A percentile compares a stretch with the other conserved stretches of the same genome.
Evolutionary conservation across 2,797 vertebrate genomes (phyloP).

Genomic region (Petrocephalus sullivani): DNA sequence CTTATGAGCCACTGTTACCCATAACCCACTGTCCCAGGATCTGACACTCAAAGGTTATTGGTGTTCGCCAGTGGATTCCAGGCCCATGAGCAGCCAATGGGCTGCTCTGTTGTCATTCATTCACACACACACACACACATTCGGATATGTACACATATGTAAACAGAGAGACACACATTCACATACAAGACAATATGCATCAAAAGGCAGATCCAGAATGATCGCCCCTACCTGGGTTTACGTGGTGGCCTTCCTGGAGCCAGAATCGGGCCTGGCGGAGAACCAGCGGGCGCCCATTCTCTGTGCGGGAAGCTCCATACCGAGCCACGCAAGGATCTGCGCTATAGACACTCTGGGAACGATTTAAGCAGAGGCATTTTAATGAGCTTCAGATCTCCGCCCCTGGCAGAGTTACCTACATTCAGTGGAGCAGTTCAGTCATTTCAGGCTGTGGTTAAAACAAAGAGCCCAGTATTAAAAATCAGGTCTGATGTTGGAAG

Average conservation of each 20-base stretch:
- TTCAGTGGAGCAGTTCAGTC: neutral
- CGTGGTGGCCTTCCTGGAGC: neutral
- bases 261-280: neutral
- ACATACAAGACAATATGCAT: neutral
- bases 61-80: neutral
- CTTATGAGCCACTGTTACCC: neutral
- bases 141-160: neutral
- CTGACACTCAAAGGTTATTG: neutral
- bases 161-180: neutral
- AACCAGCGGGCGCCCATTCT: neutral
- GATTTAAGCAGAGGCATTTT: neutral
- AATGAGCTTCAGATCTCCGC: neutral
- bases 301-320: neutral
- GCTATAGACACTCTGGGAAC: constrained; percentile 1
- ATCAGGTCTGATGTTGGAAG: neutral
- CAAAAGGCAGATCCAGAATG: neutral
- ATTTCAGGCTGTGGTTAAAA: constrained; percentile 1
- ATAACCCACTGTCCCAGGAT: neutral
- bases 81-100: neutral
- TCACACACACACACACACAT: neutral
- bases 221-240: neutral
- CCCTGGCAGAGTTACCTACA: neutral
- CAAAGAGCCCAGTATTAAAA: neutral
- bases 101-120: neutral
- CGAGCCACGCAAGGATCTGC: neutral